These are phyloP conservation scores for Pogona vitticeps DNA, from an alignment of 2,113 vertebrate species.

Conservation along the genomic window DNA sequence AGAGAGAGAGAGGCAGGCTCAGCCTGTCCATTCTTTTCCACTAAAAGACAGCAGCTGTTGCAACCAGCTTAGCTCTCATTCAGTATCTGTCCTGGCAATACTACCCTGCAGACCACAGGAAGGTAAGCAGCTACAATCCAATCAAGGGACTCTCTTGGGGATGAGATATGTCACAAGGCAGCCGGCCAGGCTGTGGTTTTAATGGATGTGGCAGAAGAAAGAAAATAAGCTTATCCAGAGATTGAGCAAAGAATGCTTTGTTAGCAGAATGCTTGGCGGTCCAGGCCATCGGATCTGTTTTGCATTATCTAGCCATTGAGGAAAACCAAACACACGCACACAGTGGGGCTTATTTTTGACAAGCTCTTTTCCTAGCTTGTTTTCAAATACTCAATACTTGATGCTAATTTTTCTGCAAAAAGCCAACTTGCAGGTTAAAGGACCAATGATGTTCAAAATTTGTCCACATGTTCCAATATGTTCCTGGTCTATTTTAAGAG, in stretches of 20 bases:
- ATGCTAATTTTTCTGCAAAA: slow-evolving; percentile 61
- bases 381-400: slow-evolving; percentile 57
- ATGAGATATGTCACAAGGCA: slow-evolving; percentile 65
- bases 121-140: slow-evolving; percentile 75
- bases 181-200: slow-evolving; percentile 65
- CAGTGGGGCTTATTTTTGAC: slow-evolving; percentile 64
- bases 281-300: slow-evolving; percentile 62
- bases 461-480: not conserved
- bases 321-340: slow-evolving; percentile 9
- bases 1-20: no score
- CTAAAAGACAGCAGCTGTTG: no score
- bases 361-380: slow-evolving; percentile 58
- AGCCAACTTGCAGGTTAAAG: slow-evolving; percentile 65
- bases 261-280: slow-evolving; percentile 66
- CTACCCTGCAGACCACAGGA: slow-evolving; percentile 66
- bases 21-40: no score
- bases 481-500: not conserved
- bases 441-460: slow-evolving; percentile 29
- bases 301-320: slow-evolving; percentile 66
- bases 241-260: slow-evolving; percentile 68
- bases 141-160: slow-evolving; percentile 72
- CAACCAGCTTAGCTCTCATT: slow-evolving; percentile 61
- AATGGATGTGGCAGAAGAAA: slow-evolving; percentile 59
- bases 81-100: slow-evolving; percentile 63
- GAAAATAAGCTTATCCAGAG: slow-evolving; percentile 61